Evolutionary conservation across 2,797 vertebrate genomes (phyloP), one percentile per base, ranked within the genome.

Genomic region (Tapera naevia): DNA sequence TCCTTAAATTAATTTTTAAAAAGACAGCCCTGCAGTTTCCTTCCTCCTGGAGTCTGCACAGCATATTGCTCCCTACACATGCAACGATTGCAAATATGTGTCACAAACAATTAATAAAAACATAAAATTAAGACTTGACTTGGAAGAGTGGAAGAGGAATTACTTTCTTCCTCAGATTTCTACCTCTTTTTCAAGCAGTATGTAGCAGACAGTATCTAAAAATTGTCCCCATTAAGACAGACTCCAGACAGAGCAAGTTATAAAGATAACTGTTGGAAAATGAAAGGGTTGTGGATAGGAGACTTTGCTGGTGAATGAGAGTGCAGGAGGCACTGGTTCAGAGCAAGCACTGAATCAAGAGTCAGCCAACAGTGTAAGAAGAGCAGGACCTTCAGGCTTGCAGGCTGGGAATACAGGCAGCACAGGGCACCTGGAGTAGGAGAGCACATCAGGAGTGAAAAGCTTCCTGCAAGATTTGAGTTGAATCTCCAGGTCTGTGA

Each of bases 1-100:
- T 46, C 62, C 58, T 84, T 78, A 84, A 85, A 86, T 94, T 80
- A 62, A 81, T 79, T 85, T 75, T 62, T 4, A 66, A 57, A 78
- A 48, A 79, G 32, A 17, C 57, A 89, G n/a, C 64, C 24, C 45
- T 78, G 46, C 37, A 67, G 73, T 84, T 78, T 74, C 28, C 54
- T 54, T 88, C 30, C n/a, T 80, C 25, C 16, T 72, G 65, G 30
- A 69, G 15, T 51, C 70, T 84, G 66, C 58, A 65, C 10, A 23
- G 33, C 17, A 27, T 75, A 72, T 61, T 88, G 50, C 45, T 86
- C 33, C 37, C 48, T 91, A n/a, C 19, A 39, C 3, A 1, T 69
- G 57, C 39, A 88, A 21, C 18, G 43, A 32, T 25, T 91, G 80
- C 50, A 92, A 74, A 64, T 67, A 58, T 46, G 58, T 74, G 58